Evolutionary conservation across 1,140 invertebrate species (phyloP).

Genomic region (Elymnias hypermnestra): DNA sequence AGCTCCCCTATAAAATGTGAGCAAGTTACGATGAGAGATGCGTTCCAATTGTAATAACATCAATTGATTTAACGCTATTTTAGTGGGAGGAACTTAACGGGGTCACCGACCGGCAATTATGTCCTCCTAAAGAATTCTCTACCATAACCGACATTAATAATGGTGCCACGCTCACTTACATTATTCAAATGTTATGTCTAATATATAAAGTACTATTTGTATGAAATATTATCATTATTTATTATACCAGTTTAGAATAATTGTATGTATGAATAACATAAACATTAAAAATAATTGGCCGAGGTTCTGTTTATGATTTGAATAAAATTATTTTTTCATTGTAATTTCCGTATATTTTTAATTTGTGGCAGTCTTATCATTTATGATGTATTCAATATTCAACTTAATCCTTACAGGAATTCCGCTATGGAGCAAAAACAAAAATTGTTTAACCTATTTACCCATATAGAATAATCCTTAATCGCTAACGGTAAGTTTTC

Average conservation of each 20-base stretch:
- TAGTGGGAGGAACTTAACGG: slow-evolving; percentile 67
- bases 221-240: slow-evolving; percentile 4
- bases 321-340: too few relatives aligned
- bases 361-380: too few relatives aligned
- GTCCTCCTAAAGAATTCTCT: slow-evolving; percentile 61
- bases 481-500: too few relatives aligned
- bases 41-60: slow-evolving; percentile 71
- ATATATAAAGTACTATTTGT: background rate
- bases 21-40: slow-evolving; percentile 54
- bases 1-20: slow-evolving; percentile 38
- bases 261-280: too few relatives aligned
- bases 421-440: too few relatives aligned
- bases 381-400: too few relatives aligned
- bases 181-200: slow-evolving; percentile 20
- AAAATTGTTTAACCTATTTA: too few relatives aligned
- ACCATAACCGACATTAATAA: slow-evolving; percentile 36
- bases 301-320: too few relatives aligned
- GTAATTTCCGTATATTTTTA: too few relatives aligned
- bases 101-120: slow-evolving; percentile 72
- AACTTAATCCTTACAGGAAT: too few relatives aligned
- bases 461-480: too few relatives aligned
- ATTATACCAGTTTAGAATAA: background rate
- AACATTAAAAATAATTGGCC: too few relatives aligned
- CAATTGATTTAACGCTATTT: slow-evolving; percentile 74
- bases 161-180: slow-evolving; percentile 25